Evolutionary conservation across 2,113 vertebrate species (phyloP).

Genomic region (Rhodinocichla rosea): DNA sequence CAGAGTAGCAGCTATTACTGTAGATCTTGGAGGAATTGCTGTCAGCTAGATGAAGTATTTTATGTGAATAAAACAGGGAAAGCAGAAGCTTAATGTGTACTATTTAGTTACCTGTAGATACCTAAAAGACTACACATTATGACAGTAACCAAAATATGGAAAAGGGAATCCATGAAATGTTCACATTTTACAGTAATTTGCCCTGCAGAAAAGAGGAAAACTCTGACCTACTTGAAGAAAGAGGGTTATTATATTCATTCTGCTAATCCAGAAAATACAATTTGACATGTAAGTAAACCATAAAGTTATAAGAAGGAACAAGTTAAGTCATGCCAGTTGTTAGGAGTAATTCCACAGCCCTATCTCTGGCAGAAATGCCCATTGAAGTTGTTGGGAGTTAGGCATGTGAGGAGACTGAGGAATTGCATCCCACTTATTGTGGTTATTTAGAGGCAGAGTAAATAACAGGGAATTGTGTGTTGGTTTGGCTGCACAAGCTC

Average conservation of each 20-base stretch:
- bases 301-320: constrained; percentile 39
- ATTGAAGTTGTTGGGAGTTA: background rate
- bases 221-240: constrained; percentile 57
- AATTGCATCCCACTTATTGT: background rate
- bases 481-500: fast-evolving
- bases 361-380: constrained; percentile 7
- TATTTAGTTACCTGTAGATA: constrained; percentile 19
- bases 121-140: background rate
- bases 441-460: background rate
- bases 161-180: background rate
- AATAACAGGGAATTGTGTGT: background rate
- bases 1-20: background rate
- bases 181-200: constrained; percentile 19
- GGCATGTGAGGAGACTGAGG: background rate
- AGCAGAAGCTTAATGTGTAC: background rate
- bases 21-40: background rate
- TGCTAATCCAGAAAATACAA: constrained; percentile 17
- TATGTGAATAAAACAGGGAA: background rate
- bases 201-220: background rate
- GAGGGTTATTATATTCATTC: constrained; percentile 37
- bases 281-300: constrained; percentile 41
- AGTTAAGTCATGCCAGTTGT: constrained; percentile 59
- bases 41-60: background rate
- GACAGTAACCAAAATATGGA: background rate
- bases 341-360: constrained; percentile 32